Conservation (phyloP, 1,140 invertebrate species). For the Steinernema feltiae region DNA sequence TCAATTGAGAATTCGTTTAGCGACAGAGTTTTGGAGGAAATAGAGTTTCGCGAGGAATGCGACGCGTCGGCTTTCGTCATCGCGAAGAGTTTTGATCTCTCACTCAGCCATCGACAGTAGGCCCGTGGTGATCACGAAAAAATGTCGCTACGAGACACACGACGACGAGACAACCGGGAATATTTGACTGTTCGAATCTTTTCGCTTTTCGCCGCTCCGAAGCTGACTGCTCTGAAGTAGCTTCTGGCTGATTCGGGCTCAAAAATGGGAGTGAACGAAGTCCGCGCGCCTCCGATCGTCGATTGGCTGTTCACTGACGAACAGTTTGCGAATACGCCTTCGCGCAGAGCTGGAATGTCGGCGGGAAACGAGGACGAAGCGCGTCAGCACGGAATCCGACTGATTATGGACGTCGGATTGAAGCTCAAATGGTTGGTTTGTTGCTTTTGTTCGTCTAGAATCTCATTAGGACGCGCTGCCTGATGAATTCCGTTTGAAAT, state of each 20-base stretch:
- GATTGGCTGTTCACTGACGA: not conserved
- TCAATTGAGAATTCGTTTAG: too few species aligned
- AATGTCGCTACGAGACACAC: not conserved
- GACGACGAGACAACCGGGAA: not conserved
- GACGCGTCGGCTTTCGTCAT: too few species aligned
- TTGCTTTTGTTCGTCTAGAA: too few species aligned
- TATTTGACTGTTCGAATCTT: too few species aligned
- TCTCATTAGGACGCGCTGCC: too few species aligned
- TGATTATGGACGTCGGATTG: conserved; percentile 19
- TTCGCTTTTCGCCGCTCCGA: not conserved
- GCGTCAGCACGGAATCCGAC: conserved; percentile 14
- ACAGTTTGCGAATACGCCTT: not conserved
- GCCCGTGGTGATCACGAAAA: not conserved
- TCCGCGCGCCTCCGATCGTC: not conserved
- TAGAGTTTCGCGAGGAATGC: too few species aligned
- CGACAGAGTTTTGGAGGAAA: too few species aligned
- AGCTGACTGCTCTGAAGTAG: not conserved
- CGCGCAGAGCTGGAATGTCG: not conserved
- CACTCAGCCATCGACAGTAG: not conserved
- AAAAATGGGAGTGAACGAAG: not conserved
- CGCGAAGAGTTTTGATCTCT: not conserved
- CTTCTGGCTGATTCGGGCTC: not conserved
- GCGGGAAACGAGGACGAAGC: not conserved
- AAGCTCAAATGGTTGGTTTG: conserved; percentile 18
- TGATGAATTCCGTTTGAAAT: too few species aligned